Evolutionary conservation across 2,113 vertebrate species (phyloP).

Genomic region (Pholis gunnellus): DNA sequence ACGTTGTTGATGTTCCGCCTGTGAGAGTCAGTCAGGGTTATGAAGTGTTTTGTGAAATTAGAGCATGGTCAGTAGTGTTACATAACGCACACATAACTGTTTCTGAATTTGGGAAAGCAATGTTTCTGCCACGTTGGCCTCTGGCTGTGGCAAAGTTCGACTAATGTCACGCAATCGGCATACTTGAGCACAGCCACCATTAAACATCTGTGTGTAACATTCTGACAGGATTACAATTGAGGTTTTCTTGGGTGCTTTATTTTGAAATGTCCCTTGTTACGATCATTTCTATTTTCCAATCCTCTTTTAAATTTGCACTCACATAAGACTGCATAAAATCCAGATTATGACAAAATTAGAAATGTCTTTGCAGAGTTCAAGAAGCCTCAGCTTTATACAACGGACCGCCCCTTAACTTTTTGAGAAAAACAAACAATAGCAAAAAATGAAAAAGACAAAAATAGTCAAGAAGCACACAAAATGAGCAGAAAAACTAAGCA

Average conservation of each 20-base stretch:
- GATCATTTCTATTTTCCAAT: background rate
- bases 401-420: background rate
- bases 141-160: background rate
- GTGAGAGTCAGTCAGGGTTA: background rate
- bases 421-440: background rate
- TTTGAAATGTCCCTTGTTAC: background rate
- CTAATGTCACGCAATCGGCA: background rate
- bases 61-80: constrained; percentile 4
- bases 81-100: constrained; percentile 7
- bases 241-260: background rate
- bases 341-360: no score
- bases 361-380: background rate
- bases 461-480: background rate
- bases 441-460: background rate
- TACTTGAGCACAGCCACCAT: background rate
- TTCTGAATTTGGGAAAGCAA: constrained; percentile 1
- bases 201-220: background rate
- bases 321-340: background rate
- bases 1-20: background rate
- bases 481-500: background rate
- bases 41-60: constrained; percentile 17
- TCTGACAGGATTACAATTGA: background rate
- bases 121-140: background rate
- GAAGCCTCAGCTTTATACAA: background rate
- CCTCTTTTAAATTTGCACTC: background rate